Base-by-base conservation (phyloP, 2,797 vertebrate species). In the Gymnodraco acuticeps region DNA sequence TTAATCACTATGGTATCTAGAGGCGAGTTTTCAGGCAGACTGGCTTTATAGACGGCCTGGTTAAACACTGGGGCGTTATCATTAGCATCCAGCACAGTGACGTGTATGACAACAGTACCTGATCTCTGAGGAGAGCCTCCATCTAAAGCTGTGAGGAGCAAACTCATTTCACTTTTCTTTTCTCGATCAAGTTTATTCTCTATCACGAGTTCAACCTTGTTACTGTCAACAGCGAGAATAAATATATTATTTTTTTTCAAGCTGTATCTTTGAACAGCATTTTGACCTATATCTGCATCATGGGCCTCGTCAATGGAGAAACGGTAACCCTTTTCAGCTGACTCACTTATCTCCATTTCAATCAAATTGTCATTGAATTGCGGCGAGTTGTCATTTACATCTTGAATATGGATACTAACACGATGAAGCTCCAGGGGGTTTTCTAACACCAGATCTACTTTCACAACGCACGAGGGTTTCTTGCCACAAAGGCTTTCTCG, bases 351-450 rank as follows among this genome's bases (percentile, higher is more conserved):
- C 83, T 92, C 92, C 75, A 93, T 61, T 65, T 91, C 71, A n/a
- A 92, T 82, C 13, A 81, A 7, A 13, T 91, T 59, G 0, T 75
- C 64, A 3, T 66, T 79, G 69, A 95, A 95, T 48, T 38, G 16
- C 0, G 95, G 94, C 1, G 90, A 69, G 68, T 95, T 95, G 53
- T 95, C 95, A 70, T 95, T 95, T 19, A 95, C 70, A 72, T 95
- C 95, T 48, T 85, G 85, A 68, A 95, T 64, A 72, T 93, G 88
- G 41, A 95, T 27, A 75, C 74, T 80, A 14, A 94, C 19, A 2
- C 90, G 90, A 80, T 93, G 92, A 69, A 95, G 84, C 70, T 94
- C 94, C 58, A 95, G 46, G 17, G 92, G 92, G 65, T 93, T 91
- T 70, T 95, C 94, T 14, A 95, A 68, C 1, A 95, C 73, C 6